These are phyloP conservation scores for Leptopilina syphax DNA, from an alignment of 2,888 invertebrate species.

Conservation along the genomic window DNA sequence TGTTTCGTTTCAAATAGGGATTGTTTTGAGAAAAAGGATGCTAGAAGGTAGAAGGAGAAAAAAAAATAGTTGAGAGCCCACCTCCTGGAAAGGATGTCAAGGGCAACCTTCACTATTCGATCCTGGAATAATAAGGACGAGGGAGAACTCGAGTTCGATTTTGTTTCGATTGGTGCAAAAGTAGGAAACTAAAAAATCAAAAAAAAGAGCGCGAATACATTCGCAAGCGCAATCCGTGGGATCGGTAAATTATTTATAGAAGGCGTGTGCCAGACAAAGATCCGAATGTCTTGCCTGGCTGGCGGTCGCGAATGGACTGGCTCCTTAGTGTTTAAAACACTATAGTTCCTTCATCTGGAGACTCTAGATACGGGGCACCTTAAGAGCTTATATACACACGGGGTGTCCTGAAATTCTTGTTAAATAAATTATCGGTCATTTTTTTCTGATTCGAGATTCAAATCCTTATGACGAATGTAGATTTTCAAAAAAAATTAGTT, in stretches of 20 bases:
- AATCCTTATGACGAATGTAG: not conserved
- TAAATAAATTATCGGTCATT: not conserved
- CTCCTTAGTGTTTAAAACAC: conserved; percentile 64
- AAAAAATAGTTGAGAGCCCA: not conserved
- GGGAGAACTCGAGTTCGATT: conserved; percentile 43
- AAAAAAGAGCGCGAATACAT: conserved; percentile 27
- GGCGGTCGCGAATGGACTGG: conserved; percentile 73
- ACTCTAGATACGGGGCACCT: conserved; percentile 62
- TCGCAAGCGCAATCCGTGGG: conserved; percentile 15
- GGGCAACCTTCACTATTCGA: conserved; percentile 53
- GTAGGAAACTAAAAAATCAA: not conserved
- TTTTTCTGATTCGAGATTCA: not conserved
- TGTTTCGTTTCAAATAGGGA: too few species aligned
- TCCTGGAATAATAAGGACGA: conserved; percentile 49
- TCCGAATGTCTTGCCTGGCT: conserved; percentile 69
- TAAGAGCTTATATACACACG: conserved; percentile 45
- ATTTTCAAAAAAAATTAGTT: not conserved
- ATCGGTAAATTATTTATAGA: conserved; percentile 61
- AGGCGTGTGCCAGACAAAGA: conserved; percentile 59
- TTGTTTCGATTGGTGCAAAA: conserved; percentile 41
- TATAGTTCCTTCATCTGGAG: conserved; percentile 64
- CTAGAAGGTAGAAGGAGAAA: not conserved
- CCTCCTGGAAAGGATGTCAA: conserved; percentile 26
- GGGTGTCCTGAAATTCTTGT: conserved; percentile 49
- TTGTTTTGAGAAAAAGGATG: not conserved